Evolutionary conservation across 2,113 vertebrate species (phyloP).

Genomic region (Petromus typicus): DNA sequence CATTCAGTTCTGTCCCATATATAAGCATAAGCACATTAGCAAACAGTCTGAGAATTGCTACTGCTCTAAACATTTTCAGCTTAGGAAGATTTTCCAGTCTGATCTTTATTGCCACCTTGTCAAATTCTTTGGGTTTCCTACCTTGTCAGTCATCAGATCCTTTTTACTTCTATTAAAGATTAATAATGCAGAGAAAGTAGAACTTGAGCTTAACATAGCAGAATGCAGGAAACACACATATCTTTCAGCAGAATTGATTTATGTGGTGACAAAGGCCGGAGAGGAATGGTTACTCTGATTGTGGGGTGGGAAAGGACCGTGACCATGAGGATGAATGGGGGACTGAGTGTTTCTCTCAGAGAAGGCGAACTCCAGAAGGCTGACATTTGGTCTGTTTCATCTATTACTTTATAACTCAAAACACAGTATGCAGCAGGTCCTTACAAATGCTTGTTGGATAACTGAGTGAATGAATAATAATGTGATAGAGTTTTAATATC

Average conservation of each 20-base stretch:
- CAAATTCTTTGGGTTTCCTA: background rate
- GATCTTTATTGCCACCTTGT: background rate
- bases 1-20: background rate
- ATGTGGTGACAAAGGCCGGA: background rate
- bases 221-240: background rate
- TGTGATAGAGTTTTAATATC: slow-evolving; percentile 16
- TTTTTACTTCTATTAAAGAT: slow-evolving; percentile 11
- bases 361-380: background rate
- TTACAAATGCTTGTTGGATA: background rate
- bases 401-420: background rate
- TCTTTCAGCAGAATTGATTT: background rate
- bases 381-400: background rate
- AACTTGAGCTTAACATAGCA: background rate
- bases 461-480: background rate
- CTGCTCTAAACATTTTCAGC: background rate
- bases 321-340: background rate
- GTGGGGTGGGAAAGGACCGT: background rate
- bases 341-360: background rate
- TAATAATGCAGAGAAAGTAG: background rate
- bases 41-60: background rate
- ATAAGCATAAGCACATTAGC: background rate
- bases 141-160: background rate
- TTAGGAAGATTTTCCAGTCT: background rate
- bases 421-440: background rate
- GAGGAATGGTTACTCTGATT: background rate